Evolutionary conservation across 2,888 invertebrate genomes (phyloP), one percentile per base, ranked within the genome.

Genomic region (Myathropa florea): DNA sequence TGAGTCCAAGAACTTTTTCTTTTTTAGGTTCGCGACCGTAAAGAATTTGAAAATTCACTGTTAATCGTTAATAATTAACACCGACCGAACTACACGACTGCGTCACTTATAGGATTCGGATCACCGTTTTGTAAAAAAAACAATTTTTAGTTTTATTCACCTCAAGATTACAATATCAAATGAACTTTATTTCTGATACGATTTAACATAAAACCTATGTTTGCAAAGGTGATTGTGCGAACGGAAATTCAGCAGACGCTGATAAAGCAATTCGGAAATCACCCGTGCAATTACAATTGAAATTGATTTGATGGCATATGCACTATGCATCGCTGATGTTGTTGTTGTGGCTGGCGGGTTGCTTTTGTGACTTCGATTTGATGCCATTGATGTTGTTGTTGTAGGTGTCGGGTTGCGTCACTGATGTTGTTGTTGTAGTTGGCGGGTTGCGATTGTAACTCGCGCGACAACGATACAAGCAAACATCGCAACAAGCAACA

Each of bases 181-280:
- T 65, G 46, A 46, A 28, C 65, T 26, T 46, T 46, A 46, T 65
- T n/a, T 46, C 26, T 46, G 24, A 46, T 26, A 46, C 23, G n/a
- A 65, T n/a, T 65, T 14, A 46, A 26, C 24, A 46, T 39, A 46
- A 24, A 14, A 65, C 46, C 64, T 65, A 65, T 46, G 23, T 14
- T 26, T 65, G 64, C 39, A 46, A 65, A 26, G 46, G 65, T 65
- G 65, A 65, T 65, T 10, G 65, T 46, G 26, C 65, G 46, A 65
- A 46, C 24, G 46, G 65, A 65, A 65, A 46, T 46, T 65, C 65
- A 65, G 46, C 65, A 65, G 65, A 46, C 65, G 65, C 65, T 65
- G 26, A 46, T 46, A 65, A 65, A 65, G 46, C 26, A 26, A 26
- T 57, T 46, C 0, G 2, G 63, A 46, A 65, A 46, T 65, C 64